phyloP scores from a whole-genome alignment of 2,797 vertebrate species.

The Acrossocheilus wenchowensis region DNA sequence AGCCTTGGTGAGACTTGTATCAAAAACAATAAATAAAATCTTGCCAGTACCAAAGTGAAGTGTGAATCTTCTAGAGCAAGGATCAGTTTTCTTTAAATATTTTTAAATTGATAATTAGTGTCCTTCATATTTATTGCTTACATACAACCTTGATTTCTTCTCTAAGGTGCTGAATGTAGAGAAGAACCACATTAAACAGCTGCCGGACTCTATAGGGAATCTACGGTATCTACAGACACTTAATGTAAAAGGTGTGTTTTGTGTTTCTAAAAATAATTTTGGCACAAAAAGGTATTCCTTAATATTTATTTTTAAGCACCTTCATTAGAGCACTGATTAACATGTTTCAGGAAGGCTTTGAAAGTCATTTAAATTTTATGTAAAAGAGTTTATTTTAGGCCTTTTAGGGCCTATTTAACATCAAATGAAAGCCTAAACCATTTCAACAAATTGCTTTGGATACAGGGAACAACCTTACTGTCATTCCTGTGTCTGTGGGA shows the following conservation, averaged over 20 bases:
- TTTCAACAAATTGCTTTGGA: not conserved
- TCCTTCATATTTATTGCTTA: not conserved
- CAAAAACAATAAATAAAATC: not conserved
- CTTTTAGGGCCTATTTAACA: not conserved
- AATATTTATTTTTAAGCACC: not conserved
- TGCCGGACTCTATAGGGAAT: constrained; percentile 85
- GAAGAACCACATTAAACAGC: constrained; percentile 83
- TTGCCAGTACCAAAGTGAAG: not conserved
- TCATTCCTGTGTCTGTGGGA: constrained; percentile 78
- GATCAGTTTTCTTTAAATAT: not conserved
- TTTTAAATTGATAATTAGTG: not conserved
- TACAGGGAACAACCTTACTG: constrained; percentile 85
- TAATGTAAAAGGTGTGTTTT: constrained; percentile 85
- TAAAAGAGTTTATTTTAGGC: not conserved
- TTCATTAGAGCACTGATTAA: not conserved
- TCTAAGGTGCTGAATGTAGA: constrained; percentile 90
- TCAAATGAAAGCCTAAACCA: not conserved
- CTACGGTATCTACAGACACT: constrained; percentile 89
- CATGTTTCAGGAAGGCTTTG: no score
- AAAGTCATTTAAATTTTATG: not conserved
- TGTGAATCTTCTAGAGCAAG: not conserved
- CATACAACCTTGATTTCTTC: not conserved
- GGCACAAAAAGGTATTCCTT: not conserved
- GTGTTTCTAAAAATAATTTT: not conserved
- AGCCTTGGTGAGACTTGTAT: not conserved